Evolutionary conservation across 2,888 invertebrate genomes (phyloP), one percentile per base, ranked within the genome.

Genomic region (Leptinotarsa haldemani): DNA sequence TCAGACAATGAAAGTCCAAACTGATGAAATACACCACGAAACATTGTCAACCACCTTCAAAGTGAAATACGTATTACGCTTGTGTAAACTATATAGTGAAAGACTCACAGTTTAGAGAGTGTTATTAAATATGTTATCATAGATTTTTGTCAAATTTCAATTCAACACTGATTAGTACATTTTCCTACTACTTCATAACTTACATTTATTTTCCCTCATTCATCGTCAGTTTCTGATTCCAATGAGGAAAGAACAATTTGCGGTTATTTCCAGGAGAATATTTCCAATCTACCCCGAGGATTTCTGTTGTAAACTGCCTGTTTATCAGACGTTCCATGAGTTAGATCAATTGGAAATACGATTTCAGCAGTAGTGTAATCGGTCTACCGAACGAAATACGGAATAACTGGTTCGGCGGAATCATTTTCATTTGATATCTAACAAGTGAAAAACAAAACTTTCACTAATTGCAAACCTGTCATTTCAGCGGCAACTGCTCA

Each of bases 401-500:
- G 22, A 56, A 7, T 20, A 56, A 56, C 56, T 13, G 13, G 4
- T 22, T 15, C 13, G 22, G 20, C 13, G 13, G 1, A 12, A n/a
- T n/a, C 7, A 40, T 18, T 25, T 61, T 9, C 18, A 9, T n/a
- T n/a, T 30, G 25, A 61, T 61, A 56, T 40, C 40, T 40, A 61
- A 30, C 30, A 30, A 61, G 16, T 25, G 30, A n/a, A 40, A 61
- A 16, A 61, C 16, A 13, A 25, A 61, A 61, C 30, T 25, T 61
- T n/a, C 61, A 18, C 13, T 61, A 30, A 61, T 40, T 61, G 40
- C 61, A 4, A 40, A 61, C 25, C 61, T n/a, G 61, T 40, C 61
- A 61, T 61, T 61, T 16, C 61, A 40, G 25, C 40, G 13, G 61
- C 61, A 30, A 61, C 30, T 61, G 61, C 30, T 61, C 9, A 25